A percentile compares a stretch with the other conserved stretches of the same genome.
Evolutionary conservation across 2,797 vertebrate species (phyloP).

Genomic region (Myiotriccus ornatus): DNA sequence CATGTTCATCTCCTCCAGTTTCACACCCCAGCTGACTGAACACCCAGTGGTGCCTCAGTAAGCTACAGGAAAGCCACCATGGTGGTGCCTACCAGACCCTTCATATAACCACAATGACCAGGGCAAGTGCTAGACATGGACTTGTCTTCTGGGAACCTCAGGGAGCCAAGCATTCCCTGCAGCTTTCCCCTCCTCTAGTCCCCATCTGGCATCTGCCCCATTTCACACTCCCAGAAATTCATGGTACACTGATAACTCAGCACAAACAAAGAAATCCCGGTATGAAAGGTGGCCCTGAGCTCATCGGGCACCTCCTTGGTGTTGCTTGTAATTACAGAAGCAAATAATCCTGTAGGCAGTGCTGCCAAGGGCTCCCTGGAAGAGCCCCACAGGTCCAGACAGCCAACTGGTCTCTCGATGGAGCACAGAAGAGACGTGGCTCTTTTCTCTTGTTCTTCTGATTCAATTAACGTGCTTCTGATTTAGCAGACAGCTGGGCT

Average conservation of each 20-base stretch:
- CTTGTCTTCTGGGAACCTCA: background rate
- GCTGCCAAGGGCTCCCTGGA: background rate
- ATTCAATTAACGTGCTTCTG: background rate
- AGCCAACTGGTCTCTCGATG: background rate
- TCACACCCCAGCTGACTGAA: background rate
- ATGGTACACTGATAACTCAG: background rate
- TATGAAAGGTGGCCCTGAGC: background rate
- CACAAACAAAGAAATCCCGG: background rate
- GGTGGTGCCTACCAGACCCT: background rate
- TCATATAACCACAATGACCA: background rate
- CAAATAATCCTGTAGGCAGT: background rate
- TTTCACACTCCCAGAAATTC: background rate
- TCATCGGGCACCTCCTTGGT: background rate
- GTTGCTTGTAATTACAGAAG: background rate
- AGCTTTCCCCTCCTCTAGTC: background rate
- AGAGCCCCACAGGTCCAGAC: background rate
- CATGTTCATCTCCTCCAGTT: background rate
- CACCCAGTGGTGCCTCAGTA: background rate
- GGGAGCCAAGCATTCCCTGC: rapidly evolving
- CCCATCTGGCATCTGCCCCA: background rate
- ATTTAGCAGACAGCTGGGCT: background rate
- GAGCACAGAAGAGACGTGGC: background rate
- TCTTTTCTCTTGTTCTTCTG: background rate
- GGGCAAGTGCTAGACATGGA: background rate
- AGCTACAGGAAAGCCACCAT: background rate